phyloP scores from a whole-genome alignment of 2,888 invertebrate genomes.

The Oscheius sp. region DNA sequence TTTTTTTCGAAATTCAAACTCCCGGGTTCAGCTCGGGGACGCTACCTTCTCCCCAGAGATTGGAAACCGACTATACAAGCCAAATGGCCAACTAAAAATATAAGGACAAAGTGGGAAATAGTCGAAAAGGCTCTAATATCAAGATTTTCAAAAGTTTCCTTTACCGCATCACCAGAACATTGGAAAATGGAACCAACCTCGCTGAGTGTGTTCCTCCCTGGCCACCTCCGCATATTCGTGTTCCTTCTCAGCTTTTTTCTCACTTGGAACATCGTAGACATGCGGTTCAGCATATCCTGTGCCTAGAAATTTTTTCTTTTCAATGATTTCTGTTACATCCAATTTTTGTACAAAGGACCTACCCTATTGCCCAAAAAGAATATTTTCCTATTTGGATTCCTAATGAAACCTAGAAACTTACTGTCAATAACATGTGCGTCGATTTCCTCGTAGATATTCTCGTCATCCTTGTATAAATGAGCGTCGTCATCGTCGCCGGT shows the following conservation, averaged over 20 bases:
- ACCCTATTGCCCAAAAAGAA: background rate
- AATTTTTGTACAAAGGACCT: background rate
- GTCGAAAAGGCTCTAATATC: no score
- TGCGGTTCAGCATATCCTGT: constrained; percentile 10
- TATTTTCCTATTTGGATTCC: background rate
- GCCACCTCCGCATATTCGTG: constrained; percentile 26
- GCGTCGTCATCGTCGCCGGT: constrained; percentile 13
- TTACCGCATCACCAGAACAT: background rate
- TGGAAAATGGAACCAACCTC: no score
- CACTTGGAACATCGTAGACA: constrained; percentile 9
- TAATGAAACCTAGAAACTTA: background rate
- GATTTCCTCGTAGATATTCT: constrained; percentile 37
- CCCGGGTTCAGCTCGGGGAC: no score
- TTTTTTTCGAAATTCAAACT: no score
- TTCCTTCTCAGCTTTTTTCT: background rate
- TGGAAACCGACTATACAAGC: no score
- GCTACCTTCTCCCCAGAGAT: no score
- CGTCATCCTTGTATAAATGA: constrained; percentile 33
- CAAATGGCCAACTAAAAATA: no score
- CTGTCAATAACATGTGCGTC: constrained; percentile 24
- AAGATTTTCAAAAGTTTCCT: background rate
- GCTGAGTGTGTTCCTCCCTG: background rate
- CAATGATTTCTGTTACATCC: background rate
- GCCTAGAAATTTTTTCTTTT: constrained; percentile 5
- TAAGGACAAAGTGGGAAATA: no score